These are phyloP conservation scores for Caradrina kadenii DNA, from an alignment of 2,888 invertebrate species.

Conservation along the genomic window DNA sequence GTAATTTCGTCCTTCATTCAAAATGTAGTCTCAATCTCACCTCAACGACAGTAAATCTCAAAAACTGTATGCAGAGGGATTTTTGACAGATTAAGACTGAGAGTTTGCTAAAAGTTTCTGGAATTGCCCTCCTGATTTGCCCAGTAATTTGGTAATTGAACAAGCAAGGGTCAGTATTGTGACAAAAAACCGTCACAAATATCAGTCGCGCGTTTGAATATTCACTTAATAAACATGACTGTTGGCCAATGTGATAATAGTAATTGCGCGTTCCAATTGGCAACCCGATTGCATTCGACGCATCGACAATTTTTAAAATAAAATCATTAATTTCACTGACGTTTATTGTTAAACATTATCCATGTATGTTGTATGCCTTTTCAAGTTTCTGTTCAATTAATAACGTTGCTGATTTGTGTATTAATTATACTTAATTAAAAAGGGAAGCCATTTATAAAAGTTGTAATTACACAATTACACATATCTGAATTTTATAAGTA, in stretches of 20 bases:
- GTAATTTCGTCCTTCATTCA: too few relatives aligned
- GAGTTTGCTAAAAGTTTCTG: too few relatives aligned
- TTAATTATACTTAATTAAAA: slow-evolving; percentile 5
- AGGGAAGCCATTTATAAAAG: background rate
- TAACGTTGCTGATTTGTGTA: background rate
- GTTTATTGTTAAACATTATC: slow-evolving; percentile 43
- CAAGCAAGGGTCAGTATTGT: slow-evolving; percentile 46
- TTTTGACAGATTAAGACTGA: too few relatives aligned
- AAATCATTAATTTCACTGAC: slow-evolving; percentile 37
- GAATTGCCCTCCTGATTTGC: slow-evolving; percentile 44
- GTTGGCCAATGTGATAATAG: slow-evolving; percentile 71
- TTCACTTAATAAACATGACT: slow-evolving; percentile 68
- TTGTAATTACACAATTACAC: background rate
- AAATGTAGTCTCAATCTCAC: too few relatives aligned
- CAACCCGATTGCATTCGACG: slow-evolving; percentile 34
- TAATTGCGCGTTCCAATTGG: slow-evolving; percentile 67
- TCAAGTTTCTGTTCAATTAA: slow-evolving; percentile 21
- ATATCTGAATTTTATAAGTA: background rate
- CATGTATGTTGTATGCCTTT: slow-evolving; percentile 2
- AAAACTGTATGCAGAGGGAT: too few relatives aligned
- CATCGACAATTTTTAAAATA: slow-evolving; percentile 38
- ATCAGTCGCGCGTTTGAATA: slow-evolving; percentile 51
- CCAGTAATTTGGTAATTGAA: slow-evolving; percentile 70
- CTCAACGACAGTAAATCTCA: too few relatives aligned
- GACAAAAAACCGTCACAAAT: slow-evolving; percentile 43